Conservation (phyloP, 2,113 vertebrate genomes). For the Mustela lutreola region DNA sequence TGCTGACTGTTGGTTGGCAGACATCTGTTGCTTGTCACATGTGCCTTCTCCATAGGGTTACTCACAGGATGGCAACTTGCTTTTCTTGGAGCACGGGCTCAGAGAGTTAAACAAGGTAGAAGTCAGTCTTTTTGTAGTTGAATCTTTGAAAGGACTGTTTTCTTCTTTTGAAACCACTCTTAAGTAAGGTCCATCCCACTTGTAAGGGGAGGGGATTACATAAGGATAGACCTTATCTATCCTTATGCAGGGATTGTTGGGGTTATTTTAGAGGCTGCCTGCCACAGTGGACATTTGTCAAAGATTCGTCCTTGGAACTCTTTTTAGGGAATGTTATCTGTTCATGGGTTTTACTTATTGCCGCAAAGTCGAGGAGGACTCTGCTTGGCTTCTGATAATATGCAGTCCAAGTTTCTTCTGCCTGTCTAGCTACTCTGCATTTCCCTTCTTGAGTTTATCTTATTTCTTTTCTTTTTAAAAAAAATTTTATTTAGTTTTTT, state of each 20-base stretch:
- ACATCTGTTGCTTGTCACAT: not conserved
- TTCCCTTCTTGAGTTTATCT: not conserved
- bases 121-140: slow-evolving; percentile 18
- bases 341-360: not conserved
- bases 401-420: not conserved
- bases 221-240: not conserved
- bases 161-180: not conserved
- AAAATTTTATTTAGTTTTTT: no score
- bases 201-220: not conserved
- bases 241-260: not conserved
- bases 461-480: no score
- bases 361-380: not conserved
- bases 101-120: not conserved
- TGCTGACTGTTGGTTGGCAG: not conserved
- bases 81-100: not conserved
- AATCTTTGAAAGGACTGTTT: not conserved
- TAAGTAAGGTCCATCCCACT: not conserved
- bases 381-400: not conserved
- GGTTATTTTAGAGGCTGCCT: not conserved
- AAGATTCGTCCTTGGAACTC: not conserved
- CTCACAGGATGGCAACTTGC: not conserved
- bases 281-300: not conserved
- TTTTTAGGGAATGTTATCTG: not conserved
- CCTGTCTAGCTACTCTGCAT: not conserved
- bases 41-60: not conserved